These are phyloP conservation scores for Mylabris sibirica DNA, from an alignment of 2,888 invertebrate genomes.

Conservation along the genomic window DNA sequence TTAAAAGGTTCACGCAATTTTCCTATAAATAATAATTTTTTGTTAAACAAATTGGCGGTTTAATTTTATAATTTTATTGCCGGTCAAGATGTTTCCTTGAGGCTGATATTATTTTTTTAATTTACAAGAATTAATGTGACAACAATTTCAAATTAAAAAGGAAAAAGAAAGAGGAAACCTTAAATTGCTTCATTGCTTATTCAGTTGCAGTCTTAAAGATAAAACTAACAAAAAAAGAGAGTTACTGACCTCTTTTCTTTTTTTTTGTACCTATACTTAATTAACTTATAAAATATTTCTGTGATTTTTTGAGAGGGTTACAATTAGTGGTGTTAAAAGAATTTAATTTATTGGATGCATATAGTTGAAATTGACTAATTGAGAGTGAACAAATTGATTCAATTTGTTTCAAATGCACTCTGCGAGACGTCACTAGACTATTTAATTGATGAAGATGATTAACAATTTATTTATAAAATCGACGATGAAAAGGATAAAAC, in stretches of 20 bases:
- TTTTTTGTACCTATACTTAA: background rate
- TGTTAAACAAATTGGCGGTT: background rate
- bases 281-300: background rate
- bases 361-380: no score
- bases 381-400: no score
- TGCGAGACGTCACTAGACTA: background rate
- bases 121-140: background rate
- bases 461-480: background rate
- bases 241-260: background rate
- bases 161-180: background rate
- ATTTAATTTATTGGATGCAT: no score
- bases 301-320: no score
- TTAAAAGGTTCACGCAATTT: background rate
- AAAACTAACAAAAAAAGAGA: background rate
- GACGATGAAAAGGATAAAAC: background rate
- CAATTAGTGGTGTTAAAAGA: no score
- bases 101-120: background rate
- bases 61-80: background rate
- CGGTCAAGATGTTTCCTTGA: background rate
- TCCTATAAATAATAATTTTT: background rate
- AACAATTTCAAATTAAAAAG: background rate
- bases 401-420: background rate
- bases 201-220: background rate
- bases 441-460: background rate
- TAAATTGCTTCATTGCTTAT: constrained; percentile 3